A percentile compares a stretch with the other conserved stretches of the same genome.
Conservation (phyloP, 2,113 vertebrate genomes). For the Hippoglossus stenolepis region DNA sequence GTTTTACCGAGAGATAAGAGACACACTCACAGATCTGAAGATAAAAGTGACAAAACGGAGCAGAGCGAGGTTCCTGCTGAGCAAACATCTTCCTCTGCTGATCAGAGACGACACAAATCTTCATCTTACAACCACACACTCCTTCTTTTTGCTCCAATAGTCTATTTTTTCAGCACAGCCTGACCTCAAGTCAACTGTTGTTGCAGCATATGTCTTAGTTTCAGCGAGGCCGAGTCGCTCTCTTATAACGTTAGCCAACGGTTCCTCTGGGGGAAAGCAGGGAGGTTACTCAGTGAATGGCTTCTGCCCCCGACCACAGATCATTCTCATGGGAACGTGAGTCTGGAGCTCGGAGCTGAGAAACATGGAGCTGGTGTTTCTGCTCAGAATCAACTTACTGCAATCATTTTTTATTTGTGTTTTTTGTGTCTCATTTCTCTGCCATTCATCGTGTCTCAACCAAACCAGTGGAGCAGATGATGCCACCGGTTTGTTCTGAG, state of each 20-base stretch:
- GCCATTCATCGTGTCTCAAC: too few species aligned
- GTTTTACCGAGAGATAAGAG: slow-evolving; percentile 25
- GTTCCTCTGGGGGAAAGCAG: slow-evolving; percentile 50
- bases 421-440: too few species aligned
- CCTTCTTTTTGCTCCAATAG: neutral
- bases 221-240: neutral
- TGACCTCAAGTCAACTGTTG: neutral
- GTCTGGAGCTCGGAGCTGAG: slow-evolving; percentile 24
- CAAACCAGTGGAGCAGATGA: too few species aligned
- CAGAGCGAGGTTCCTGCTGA: neutral
- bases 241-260: slow-evolving; percentile 38
- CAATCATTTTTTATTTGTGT: too few species aligned
- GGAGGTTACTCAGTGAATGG: slow-evolving; percentile 55
- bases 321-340: slow-evolving; percentile 78
- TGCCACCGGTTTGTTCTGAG: too few species aligned
- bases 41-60: neutral
- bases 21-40: slow-evolving; percentile 6
- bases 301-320: slow-evolving; percentile 67
- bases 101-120: neutral
- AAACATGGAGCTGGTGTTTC: neutral
- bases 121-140: neutral
- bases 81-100: neutral
- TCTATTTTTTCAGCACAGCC: neutral
- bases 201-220: neutral
- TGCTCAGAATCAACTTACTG: too few species aligned